Evolutionary conservation across 2,888 invertebrate species (phyloP).

Genomic region (Synergus gifuensis): DNA sequence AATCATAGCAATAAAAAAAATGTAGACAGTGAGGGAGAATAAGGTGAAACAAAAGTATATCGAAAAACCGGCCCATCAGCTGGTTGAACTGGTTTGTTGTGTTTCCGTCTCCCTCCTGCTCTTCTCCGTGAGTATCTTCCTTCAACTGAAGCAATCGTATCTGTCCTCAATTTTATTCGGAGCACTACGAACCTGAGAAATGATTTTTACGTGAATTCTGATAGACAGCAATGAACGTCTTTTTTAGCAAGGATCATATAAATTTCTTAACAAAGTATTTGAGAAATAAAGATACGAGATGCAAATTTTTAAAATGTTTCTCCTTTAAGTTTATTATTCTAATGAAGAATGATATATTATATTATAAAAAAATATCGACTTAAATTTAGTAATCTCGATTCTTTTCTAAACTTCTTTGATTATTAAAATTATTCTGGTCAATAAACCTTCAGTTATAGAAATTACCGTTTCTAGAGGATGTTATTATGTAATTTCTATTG

Average conservation of each 20-base stretch:
- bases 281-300: neutral
- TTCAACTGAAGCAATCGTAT: slow-evolving; percentile 59
- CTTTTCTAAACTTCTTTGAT: neutral
- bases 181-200: slow-evolving; percentile 27
- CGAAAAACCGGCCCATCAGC: slow-evolving; percentile 76
- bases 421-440: neutral
- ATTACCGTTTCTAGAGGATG: neutral
- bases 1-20: slow-evolving; percentile 46
- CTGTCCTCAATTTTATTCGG: slow-evolving; percentile 73
- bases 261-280: neutral
- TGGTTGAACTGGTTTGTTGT: slow-evolving; percentile 74
- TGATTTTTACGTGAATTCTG: neutral
- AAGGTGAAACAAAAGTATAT: slow-evolving; percentile 73
- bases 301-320: neutral
- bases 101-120: slow-evolving; percentile 53
- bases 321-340: neutral
- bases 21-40: slow-evolving; percentile 62
- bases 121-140: slow-evolving; percentile 40
- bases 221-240: neutral
- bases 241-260: neutral
- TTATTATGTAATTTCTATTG: neutral
- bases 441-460: neutral
- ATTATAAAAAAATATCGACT: no score
- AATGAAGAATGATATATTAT: neutral
- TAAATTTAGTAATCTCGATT: no score